Base-by-base conservation (phyloP, 2,888 invertebrate species). In the Harpalus rufipes region DNA sequence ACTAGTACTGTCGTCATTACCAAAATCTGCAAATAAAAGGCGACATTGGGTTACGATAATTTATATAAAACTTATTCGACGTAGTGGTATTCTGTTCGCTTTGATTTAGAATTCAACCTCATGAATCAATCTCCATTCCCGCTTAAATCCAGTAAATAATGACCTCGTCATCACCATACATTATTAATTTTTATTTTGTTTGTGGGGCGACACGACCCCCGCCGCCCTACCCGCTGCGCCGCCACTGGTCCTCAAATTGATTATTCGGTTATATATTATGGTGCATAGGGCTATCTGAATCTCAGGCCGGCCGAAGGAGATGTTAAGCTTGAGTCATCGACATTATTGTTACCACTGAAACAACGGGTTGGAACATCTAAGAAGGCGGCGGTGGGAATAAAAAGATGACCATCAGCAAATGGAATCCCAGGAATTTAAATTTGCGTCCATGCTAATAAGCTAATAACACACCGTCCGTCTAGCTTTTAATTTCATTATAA, bases 141-240 rank as follows among this genome's bases (percentile, higher is more conserved):
- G 61, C 80, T 80, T 59, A 61, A 59, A 80, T 80, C 63, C 84
- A 44, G 76, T 84, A 72, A 84, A 84, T 84, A 84, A 84, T 84
- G 78, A 84, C 84, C 84, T 84, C 84, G 78, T 84, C 84, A 84
- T 78, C 84, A 84, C 84, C 58, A 72, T 84, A 84, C 51, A 84
- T 84, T 84, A 84, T 84, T 84, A 84, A 84, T 84, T 84, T 84
- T 84, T 84, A 84, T 84, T 84, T 84, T 84, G 84, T 84, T 84
- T 84, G 76, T 63, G 78, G 63, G 41, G 76, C 78, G 84, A 83
- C 83, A 83, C 59, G 59, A 58, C 74, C 83, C 82, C 21, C 61
- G 16, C 83, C 41, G 25, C 82, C 61, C 56, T 56, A 39, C 72
- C 76, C 58, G 41, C 82, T 72, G 58, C 8, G 25, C 72, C 68